Evolutionary conservation across 2,113 vertebrate genomes (phyloP).

Genomic region (Pseudorectes ferrugineus): DNA sequence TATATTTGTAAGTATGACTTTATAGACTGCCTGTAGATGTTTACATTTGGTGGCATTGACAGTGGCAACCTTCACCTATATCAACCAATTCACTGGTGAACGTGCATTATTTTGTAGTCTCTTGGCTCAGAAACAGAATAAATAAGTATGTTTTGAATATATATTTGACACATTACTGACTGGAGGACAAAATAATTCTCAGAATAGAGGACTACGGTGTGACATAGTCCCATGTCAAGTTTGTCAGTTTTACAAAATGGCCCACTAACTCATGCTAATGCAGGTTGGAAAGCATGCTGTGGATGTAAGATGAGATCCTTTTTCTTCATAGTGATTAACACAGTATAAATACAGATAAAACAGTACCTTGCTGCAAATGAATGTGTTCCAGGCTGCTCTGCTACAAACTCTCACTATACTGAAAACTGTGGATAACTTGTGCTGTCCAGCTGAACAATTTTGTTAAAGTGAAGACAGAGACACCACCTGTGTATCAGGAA

Average conservation of each 20-base stretch:
- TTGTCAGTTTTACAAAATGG: not conserved
- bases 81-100: not conserved
- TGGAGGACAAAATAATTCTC: not conserved
- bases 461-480: not conserved
- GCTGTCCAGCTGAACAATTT: not conserved
- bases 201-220: not conserved
- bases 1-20: not conserved
- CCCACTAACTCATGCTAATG: not conserved
- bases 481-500: not conserved
- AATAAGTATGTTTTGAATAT: not conserved
- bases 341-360: not conserved
- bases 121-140: not conserved
- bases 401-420: not conserved
- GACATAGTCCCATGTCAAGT: not conserved
- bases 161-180: not conserved
- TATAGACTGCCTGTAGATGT: not conserved
- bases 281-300: not conserved
- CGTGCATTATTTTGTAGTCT: not conserved
- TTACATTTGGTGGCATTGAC: not conserved
- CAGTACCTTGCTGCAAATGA: not conserved
- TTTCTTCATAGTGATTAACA: not conserved
- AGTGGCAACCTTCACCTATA: not conserved
- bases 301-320: not conserved
- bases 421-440: not conserved
- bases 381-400: not conserved